Evolutionary conservation across 2,113 vertebrate genomes (phyloP), one percentile per base, ranked within the genome.

Genomic region (Elanoides forficatus): DNA sequence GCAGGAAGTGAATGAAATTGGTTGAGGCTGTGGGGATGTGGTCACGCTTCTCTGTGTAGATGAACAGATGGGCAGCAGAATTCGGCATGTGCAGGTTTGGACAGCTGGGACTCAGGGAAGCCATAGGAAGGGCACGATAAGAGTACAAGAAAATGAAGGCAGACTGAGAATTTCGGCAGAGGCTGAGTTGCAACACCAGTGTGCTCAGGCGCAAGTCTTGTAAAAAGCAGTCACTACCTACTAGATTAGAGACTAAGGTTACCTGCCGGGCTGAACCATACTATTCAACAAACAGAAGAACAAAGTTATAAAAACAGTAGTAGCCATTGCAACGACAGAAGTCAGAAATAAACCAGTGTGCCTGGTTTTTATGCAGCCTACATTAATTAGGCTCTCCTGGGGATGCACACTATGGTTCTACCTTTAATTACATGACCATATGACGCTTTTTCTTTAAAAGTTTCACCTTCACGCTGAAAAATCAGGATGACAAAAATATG

Each of bases 31-130:
- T 65, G 76, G 92, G 83, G 93, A 92, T 93, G 92, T 84, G 93
- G 94, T 96, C 93, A 95, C 16, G 4, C 88, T 91, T 70, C 83
- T 95, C 91, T 91, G 48, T 91, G 70, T 26, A 84, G 70, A 81
- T 2, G 11, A 96, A 95, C 94, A 97, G 94, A 97, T 97, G 97
- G 94, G 88, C 73, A 89, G 86, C 97, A 96, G 94, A 93, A 95
- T 95, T 87, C 19, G 3, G 65, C 80, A 81, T 80, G 62, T 50
- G 45, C 58, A 88, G 86, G 27, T 82, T 91, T 84, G 83, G 83
- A 92, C 94, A 97, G 90, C 91, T 96, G 96, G 68, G 16, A 67
- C 30, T 91, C 52, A 60, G 82, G 60, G 68, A 94, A 95, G 27
- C 47, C 72, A 78, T 67, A 63, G 82, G 71, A 92, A 88, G 19